Evolutionary conservation across 2,888 invertebrate species (phyloP).

Genomic region (Dorcus hopei): DNA sequence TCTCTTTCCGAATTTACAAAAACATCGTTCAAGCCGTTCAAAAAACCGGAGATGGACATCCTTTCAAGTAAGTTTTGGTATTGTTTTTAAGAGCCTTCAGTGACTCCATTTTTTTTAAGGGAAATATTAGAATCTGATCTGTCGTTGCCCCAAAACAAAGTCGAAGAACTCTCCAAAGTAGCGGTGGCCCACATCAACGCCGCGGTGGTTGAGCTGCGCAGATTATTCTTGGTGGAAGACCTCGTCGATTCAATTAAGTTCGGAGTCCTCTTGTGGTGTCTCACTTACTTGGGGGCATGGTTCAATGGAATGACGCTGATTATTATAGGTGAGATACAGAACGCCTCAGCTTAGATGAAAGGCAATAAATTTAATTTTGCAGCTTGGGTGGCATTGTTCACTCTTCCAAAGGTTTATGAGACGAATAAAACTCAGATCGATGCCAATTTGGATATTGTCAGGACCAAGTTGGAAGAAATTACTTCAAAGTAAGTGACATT

Average conservation of each 20-base stretch:
- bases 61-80: conserved; percentile 79
- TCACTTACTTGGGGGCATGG: conserved; percentile 97
- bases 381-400: conserved; percentile 92
- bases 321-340: conserved; percentile 73
- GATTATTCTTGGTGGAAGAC: conserved; percentile 95
- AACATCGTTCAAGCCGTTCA: conserved; percentile 92
- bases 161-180: conserved; percentile 82
- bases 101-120: conserved; percentile 47
- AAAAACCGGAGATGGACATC: conserved; percentile 95
- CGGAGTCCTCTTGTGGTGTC: conserved; percentile 89
- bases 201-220: conserved; percentile 76
- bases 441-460: conserved; percentile 83
- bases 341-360: background rate
- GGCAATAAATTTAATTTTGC: conserved; percentile 22
- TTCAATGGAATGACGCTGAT: conserved; percentile 99
- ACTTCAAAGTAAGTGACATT: conserved; percentile 74
- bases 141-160: conserved; percentile 85
- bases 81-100: too few species aligned
- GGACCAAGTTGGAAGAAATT: conserved; percentile 84
- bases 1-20: conserved; percentile 95
- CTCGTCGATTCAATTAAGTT: conserved; percentile 95
- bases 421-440: conserved; percentile 92
- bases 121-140: conserved; percentile 85
- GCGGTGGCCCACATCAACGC: conserved; percentile 86
- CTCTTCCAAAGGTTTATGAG: conserved; percentile 94